Base-by-base conservation (phyloP, 1,140 invertebrate species). In the Panagrolaimus sp. region DNA sequence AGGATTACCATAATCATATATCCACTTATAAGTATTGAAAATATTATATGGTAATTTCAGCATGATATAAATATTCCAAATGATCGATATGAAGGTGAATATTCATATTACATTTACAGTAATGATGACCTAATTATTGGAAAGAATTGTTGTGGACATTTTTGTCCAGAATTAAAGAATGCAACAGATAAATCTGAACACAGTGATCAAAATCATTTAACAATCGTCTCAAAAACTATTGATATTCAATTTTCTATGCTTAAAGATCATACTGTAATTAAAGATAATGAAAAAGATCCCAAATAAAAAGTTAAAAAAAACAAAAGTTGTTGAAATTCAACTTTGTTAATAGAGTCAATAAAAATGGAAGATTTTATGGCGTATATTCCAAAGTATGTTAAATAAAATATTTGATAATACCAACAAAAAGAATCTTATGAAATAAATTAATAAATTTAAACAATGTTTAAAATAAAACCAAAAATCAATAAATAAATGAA, bases 121-220 rank as follows among this genome's bases (percentile, higher is more conserved):
- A 21, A 21, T 1, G n/a, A 58, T 58, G 52, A 58, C 8, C 52
- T 28, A 21, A 58, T 58, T 14, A 58, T 58, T 26, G 52, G 52
- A n/a, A 21, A 28, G 21, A 58, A 58, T 26, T 58, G 52, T 58
- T 58, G 52, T 28, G 52, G 52, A 10, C 15, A 58, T 26, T 28
- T 24, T 26, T 58, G 52, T 21, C 28, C 52, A 12, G 52, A 58
- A 0, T 12, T 58, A 21, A 58, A 58, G 1, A 26, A 26, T 14
- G 28, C 21, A n/a, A 28, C 21, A 26, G 52, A 28, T 28, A 58
- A 26, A 12, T 58, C 52, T n/a, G 28, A 10, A 28, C 52, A 58
- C 17, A 21, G 10, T 12, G 52, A 28, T 14, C 52, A 26, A 28
- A 28, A 58, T 28, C 52, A 58, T 58, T 7, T 58, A 6, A 28